phyloP scores from a whole-genome alignment of 1,140 invertebrate genomes.

The Plectrocnemia conspersa region DNA sequence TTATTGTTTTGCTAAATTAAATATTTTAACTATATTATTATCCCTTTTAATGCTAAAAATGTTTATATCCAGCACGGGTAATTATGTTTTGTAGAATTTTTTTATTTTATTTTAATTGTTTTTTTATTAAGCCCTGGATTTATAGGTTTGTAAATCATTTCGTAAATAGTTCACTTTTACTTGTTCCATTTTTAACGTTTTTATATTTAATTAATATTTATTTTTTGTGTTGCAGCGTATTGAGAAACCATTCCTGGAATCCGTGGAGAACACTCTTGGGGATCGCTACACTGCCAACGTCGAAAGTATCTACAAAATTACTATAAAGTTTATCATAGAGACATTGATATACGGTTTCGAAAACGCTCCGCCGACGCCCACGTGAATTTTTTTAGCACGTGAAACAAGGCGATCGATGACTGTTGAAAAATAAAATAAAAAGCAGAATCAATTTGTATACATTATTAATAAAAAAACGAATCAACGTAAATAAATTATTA shows the following conservation, averaged over 20 bases:
- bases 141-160: no score
- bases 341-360: slow-evolving; percentile 79
- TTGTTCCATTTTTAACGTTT: no score
- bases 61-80: no score
- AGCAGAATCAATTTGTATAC: slow-evolving; percentile 1
- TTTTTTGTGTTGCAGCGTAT: slow-evolving; percentile 70
- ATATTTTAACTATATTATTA: no score
- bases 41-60: no score
- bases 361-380: slow-evolving; percentile 39
- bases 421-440: slow-evolving; percentile 13
- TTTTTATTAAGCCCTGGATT: no score
- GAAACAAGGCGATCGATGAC: background rate
- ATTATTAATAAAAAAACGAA: background rate
- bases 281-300: slow-evolving; percentile 89
- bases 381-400: slow-evolving; percentile 25
- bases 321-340: slow-evolving; percentile 86
- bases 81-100: no score
- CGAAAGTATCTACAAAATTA: slow-evolving; percentile 84
- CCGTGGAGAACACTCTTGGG: slow-evolving; percentile 77
- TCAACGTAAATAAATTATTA: background rate
- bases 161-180: no score
- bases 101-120: no score
- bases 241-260: slow-evolving; percentile 80
- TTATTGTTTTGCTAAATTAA: no score
- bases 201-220: slow-evolving; percentile 37